Percentiles rank a stretch among this genome's conserved stretches.
Evolutionary conservation across 1,140 invertebrate species (phyloP).

Genomic region (Anadara kagoshimensis): DNA sequence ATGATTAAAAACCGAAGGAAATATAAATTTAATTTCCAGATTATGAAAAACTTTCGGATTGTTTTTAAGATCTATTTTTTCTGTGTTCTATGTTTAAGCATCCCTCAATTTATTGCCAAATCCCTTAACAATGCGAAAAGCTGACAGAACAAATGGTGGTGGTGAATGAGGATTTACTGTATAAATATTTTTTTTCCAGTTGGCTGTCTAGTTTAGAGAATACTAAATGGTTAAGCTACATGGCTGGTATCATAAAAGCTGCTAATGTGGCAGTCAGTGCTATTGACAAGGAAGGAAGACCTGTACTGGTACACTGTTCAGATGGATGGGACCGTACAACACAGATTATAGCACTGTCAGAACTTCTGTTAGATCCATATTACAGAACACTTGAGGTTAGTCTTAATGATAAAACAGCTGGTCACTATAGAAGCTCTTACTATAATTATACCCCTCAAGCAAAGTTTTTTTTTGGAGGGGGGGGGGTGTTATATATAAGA

Average conservation of each 20-base stretch:
- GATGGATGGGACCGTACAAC: slow-evolving; percentile 98
- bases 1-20: too few species aligned
- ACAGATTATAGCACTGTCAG: slow-evolving; percentile 92
- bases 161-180: too few species aligned
- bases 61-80: too few species aligned
- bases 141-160: too few species aligned
- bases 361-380: slow-evolving; percentile 94
- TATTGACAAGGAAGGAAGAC: slow-evolving; percentile 79
- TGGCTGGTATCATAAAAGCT: slow-evolving; percentile 87
- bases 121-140: too few species aligned
- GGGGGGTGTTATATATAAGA: too few species aligned
- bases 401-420: background rate
- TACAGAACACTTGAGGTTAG: slow-evolving; percentile 91
- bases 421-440: too few species aligned
- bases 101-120: too few species aligned
- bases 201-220: slow-evolving; percentile 90
- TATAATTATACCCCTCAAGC: too few species aligned
- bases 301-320: slow-evolving; percentile 94
- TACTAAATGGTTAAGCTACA: slow-evolving; percentile 92
- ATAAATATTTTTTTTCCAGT: slow-evolving; percentile 77
- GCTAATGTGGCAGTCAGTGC: slow-evolving; percentile 86
- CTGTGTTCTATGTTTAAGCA: too few species aligned
- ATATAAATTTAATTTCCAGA: too few species aligned
- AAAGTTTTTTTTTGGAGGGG: background rate
- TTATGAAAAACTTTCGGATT: too few species aligned